Base-by-base conservation (phyloP, 2,113 vertebrate species). In the Puma concolor region DNA sequence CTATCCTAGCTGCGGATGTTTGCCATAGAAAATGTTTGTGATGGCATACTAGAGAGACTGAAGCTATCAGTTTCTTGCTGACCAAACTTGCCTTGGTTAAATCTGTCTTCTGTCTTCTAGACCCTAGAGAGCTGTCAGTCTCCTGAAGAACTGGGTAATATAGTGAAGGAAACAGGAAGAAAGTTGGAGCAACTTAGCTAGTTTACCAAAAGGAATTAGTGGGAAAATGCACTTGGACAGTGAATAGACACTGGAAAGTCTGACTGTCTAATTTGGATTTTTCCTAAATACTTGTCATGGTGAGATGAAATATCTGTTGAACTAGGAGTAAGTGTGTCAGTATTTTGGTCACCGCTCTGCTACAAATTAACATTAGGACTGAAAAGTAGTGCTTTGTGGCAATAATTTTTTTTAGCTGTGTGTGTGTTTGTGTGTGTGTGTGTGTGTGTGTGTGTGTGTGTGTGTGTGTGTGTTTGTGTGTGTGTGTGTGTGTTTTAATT, bases 11-110 rank as follows among this genome's bases (percentile, higher is more conserved):
- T 52, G 66, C 94, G 67, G 88, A 63, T 79, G 72, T 88, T 86
- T 97, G 97, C 97, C 97, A 98, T 85, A 27, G 64, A 97, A 98
- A 98, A 97, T 98, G 94, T 98, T 98, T 97, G 91, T 67, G 85
- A 57, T 97, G 97, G 97, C 98, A 95, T 52, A 88, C 93, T 15
- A 36, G 48, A 91, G 81, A 86, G 90, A 94, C 94, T 54, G 91
- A 97, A 95, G 89, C 57, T 96, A 31, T 88, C 0, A 0, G 90
- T 19, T 92, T 92, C 92, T 88, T 91, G 89, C 92, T 88, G 57
- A 81, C 76, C 71, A 93, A 76, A 94, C 52, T 96, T 91, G 96
- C 48, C 88, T 85, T 77, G 63, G 90, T 96, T 98, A 92, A 96
- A 96, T 98, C 96, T 97, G 93, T 95, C 80, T 95, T 85, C 95